Percentiles rank a stretch among this genome's conserved stretches.
Conservation (phyloP, 2,888 invertebrate genomes). For the Scaptomyza parva region DNA sequence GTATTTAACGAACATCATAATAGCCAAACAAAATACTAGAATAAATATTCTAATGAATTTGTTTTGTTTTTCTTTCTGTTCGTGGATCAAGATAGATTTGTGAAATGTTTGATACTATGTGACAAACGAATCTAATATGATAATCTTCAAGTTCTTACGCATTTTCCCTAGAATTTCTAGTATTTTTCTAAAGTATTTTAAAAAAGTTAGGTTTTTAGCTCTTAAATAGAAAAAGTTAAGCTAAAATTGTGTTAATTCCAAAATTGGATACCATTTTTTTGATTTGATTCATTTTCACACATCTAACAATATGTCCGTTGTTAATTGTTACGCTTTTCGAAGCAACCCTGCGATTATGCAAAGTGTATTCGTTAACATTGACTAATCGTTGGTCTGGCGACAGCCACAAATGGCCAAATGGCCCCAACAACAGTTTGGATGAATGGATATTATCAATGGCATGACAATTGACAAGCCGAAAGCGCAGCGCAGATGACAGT, state of each 20-base stretch:
- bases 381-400: constrained; percentile 17
- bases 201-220: too few species aligned
- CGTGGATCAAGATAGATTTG: too few species aligned
- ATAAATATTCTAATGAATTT: constrained; percentile 28
- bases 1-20: constrained; percentile 31
- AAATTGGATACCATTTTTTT: background rate
- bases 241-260: too few species aligned
- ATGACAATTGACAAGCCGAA: constrained; percentile 42
- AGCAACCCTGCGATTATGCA: background rate
- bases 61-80: background rate
- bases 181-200: too few species aligned
- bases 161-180: too few species aligned
- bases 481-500: constrained; percentile 21
- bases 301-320: background rate
- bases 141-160: background rate
- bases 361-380: constrained; percentile 2
- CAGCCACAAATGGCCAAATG: constrained; percentile 5
- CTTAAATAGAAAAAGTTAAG: too few species aligned
- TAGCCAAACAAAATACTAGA: constrained; percentile 35
- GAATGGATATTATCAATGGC: constrained; percentile 55
- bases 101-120: too few species aligned
- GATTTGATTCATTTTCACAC: background rate
- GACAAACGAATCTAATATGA: too few species aligned
- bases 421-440: constrained; percentile 31
- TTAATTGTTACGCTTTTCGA: background rate